Percentiles rank a stretch among this genome's conserved stretches.
phyloP scores from a whole-genome alignment of 2,113 vertebrate species.

The Siniperca knerii region DNA sequence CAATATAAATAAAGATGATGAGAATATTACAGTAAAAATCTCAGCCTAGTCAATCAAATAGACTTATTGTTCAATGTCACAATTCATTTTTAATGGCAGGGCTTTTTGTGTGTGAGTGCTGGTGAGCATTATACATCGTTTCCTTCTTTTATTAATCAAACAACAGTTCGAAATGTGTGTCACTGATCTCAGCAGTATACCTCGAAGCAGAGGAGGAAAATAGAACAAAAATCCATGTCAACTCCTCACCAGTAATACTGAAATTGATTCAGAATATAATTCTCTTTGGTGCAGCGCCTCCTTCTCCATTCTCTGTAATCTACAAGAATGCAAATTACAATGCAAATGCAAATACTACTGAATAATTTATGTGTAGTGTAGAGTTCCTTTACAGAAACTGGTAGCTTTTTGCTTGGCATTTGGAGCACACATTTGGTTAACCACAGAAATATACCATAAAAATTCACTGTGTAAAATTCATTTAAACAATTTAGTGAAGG shows the following conservation, averaged over 20 bases:
- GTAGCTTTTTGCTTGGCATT: slow-evolving; percentile 66
- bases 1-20: slow-evolving; percentile 81
- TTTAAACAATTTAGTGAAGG: slow-evolving; percentile 44
- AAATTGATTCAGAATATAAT: slow-evolving; percentile 76
- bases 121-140: slow-evolving; percentile 77
- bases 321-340: slow-evolving; percentile 81
- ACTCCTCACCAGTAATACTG: slow-evolving; percentile 70
- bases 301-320: slow-evolving; percentile 76
- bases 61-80: slow-evolving; percentile 78
- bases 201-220: slow-evolving; percentile 73
- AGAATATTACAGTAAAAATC: slow-evolving; percentile 80
- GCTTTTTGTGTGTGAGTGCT: slow-evolving; percentile 72
- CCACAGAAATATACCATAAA: slow-evolving; percentile 27
- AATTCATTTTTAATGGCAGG: slow-evolving; percentile 83
- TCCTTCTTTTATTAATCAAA: slow-evolving; percentile 87
- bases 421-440: slow-evolving; percentile 61
- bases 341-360: slow-evolving; percentile 82
- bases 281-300: slow-evolving; percentile 79
- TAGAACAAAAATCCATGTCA: slow-evolving; percentile 77
- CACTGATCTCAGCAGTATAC: slow-evolving; percentile 81
- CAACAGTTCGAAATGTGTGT: slow-evolving; percentile 81
- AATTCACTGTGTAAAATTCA: slow-evolving; percentile 35
- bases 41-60: slow-evolving; percentile 81
- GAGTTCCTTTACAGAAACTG: slow-evolving; percentile 67
- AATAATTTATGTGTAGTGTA: slow-evolving; percentile 79